These are phyloP conservation scores for Sylvilagus floridanus DNA, from an alignment of 2,797 vertebrate genomes.

Conservation along the genomic window DNA sequence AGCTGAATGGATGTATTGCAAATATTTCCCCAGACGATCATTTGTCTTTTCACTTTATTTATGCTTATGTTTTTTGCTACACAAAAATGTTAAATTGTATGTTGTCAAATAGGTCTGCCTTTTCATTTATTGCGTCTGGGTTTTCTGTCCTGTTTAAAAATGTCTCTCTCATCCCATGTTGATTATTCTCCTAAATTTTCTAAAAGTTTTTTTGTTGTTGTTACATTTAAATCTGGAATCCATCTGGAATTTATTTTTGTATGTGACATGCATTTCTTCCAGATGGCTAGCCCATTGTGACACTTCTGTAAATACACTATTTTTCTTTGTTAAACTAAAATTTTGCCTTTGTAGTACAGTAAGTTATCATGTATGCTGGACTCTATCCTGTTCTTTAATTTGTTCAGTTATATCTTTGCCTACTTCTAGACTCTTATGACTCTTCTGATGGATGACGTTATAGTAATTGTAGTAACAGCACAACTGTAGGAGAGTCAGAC, in stretches of 20 bases:
- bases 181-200: slow-evolving; percentile 70
- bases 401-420: neutral
- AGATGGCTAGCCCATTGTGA: slow-evolving; percentile 69
- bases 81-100: slow-evolving; percentile 56
- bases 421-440: slow-evolving; percentile 5
- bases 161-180: slow-evolving; percentile 46
- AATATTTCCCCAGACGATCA: slow-evolving; percentile 51
- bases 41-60: slow-evolving; percentile 63
- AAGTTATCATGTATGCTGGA: neutral
- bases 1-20: slow-evolving; percentile 40
- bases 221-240: slow-evolving; percentile 71
- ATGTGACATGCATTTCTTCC: slow-evolving; percentile 76
- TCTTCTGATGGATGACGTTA: slow-evolving; percentile 43
- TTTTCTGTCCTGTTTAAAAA: slow-evolving; percentile 69
- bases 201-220: slow-evolving; percentile 69
- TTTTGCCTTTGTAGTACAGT: slow-evolving; percentile 70
- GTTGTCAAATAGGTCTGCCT: slow-evolving; percentile 68
- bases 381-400: slow-evolving; percentile 27
- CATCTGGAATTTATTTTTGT: slow-evolving; percentile 79
- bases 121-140: slow-evolving; percentile 64
- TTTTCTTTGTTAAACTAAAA: slow-evolving; percentile 66
- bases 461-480: neutral
- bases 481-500: neutral
- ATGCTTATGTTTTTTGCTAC: slow-evolving; percentile 57
- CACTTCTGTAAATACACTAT: slow-evolving; percentile 73